These are phyloP conservation scores for Festucalex cinctus DNA, from an alignment of 2,113 vertebrate genomes.

Conservation along the genomic window DNA sequence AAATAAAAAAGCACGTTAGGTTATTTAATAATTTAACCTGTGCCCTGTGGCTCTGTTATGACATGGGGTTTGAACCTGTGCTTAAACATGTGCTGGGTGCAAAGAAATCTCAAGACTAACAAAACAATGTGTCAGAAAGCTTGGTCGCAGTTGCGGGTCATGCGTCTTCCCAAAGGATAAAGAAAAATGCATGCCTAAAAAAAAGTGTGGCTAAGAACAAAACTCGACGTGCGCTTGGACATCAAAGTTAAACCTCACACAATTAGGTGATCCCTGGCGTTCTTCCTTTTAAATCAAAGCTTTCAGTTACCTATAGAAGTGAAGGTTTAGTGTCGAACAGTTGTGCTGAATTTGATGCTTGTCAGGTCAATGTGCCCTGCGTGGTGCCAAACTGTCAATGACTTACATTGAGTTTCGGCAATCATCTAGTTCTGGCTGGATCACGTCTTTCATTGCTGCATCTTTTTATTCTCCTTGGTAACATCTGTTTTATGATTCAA, in stretches of 20 bases:
- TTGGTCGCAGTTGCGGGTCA: too few species aligned
- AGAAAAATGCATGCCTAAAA: too few species aligned
- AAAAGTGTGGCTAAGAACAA: too few species aligned
- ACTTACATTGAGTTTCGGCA: constrained; percentile 26
- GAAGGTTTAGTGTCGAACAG: background rate
- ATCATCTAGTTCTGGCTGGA: background rate
- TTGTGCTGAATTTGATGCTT: background rate
- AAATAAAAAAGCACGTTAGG: too few species aligned
- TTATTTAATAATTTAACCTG: too few species aligned
- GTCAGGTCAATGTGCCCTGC: constrained; percentile 19
- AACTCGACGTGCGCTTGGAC: background rate
- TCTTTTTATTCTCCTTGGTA: background rate
- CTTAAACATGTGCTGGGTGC: too few species aligned
- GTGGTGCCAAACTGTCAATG: constrained; percentile 27
- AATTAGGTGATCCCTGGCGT: background rate
- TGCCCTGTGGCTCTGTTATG: too few species aligned
- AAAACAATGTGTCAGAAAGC: too few species aligned
- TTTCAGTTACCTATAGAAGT: too few species aligned
- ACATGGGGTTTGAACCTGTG: too few species aligned
- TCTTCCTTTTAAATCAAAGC: background rate
- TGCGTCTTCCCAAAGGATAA: too few species aligned
- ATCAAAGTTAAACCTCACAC: background rate
- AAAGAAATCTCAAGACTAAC: too few species aligned
- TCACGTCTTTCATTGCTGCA: background rate
- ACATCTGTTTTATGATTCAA: background rate